Evolutionary conservation across 2,113 vertebrate genomes (phyloP).

Genomic region (Macheiramphus alcinus): DNA sequence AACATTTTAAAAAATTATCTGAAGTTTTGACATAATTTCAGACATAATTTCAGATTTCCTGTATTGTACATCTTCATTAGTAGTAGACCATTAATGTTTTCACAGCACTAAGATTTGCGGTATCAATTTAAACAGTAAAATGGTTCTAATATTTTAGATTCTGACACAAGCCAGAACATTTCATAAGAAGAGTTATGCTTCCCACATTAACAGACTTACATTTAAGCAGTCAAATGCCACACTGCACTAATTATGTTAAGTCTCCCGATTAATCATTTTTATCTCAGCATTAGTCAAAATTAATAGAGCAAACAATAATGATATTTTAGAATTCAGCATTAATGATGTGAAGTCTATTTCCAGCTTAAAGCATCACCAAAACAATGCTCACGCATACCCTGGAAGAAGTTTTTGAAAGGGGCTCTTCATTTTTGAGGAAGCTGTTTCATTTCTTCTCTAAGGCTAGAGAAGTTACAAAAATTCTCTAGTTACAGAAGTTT

Average conservation of each 20-base stretch:
- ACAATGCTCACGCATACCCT: not conserved
- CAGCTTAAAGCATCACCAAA: not conserved
- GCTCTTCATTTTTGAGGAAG: not conserved
- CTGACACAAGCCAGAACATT: conserved; percentile 4
- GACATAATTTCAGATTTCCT: not conserved
- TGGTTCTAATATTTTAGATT: not conserved
- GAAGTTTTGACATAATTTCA: not conserved
- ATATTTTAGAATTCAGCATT: not conserved
- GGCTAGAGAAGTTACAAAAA: not conserved
- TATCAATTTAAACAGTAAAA: not conserved
- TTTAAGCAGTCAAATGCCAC: not conserved
- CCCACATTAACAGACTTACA: not conserved
- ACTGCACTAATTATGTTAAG: not conserved
- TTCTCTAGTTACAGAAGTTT: not conserved
- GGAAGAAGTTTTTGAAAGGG: not conserved
- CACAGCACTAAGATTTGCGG: not conserved
- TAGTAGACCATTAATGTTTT: not conserved
- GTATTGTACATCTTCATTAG: not conserved
- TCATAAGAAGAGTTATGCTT: not conserved
- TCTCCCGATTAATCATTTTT: conserved; percentile 31
- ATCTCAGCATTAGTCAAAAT: conserved; percentile 30
- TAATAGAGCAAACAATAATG: conserved; percentile 11
- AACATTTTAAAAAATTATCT: not conserved
- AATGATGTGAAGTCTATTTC: not conserved
- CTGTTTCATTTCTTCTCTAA: not conserved